A percentile compares a stretch with the other conserved stretches of the same genome.
These are phyloP conservation scores for Achatina immaculata DNA, from an alignment of 1,140 invertebrate genomes.

Conservation along the genomic window DNA sequence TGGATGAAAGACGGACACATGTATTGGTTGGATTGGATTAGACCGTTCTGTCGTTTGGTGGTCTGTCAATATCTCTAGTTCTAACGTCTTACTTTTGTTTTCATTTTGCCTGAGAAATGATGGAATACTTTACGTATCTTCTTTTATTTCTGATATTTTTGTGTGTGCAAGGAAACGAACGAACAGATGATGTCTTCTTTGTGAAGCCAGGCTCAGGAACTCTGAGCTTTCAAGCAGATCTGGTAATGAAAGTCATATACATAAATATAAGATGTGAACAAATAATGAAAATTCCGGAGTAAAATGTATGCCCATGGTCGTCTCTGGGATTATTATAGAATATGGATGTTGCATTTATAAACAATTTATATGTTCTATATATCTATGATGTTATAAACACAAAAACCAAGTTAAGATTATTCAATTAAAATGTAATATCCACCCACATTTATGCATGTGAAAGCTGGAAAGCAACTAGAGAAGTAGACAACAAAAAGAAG, in stretches of 20 bases:
- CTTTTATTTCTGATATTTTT: neutral
- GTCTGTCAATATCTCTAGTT: neutral
- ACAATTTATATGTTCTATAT: too few relatives aligned
- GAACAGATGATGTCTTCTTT: slow-evolving; percentile 14
- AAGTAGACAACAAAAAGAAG: too few relatives aligned
- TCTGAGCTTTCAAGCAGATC: slow-evolving; percentile 13
- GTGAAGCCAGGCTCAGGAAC: slow-evolving; percentile 26
- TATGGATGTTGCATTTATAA: too few relatives aligned
- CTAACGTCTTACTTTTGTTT: neutral
- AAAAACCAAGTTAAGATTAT: too few relatives aligned
- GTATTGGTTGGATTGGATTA: neutral
- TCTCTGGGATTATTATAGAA: neutral
- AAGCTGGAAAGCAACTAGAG: too few relatives aligned
- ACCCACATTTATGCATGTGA: too few relatives aligned
- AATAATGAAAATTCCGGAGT: too few relatives aligned
- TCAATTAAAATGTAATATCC: too few relatives aligned
- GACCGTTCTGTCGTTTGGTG: neutral
- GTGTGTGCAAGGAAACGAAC: neutral
- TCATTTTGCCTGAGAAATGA: neutral
- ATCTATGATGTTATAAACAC: too few relatives aligned
- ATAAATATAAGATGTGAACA: neutral
- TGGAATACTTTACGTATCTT: too few relatives aligned
- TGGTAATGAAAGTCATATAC: slow-evolving; percentile 16
- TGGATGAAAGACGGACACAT: too few relatives aligned
- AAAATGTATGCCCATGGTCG: too few relatives aligned